phyloP scores from a whole-genome alignment of 2,797 vertebrate species.

The Choloepus didactylus region DNA sequence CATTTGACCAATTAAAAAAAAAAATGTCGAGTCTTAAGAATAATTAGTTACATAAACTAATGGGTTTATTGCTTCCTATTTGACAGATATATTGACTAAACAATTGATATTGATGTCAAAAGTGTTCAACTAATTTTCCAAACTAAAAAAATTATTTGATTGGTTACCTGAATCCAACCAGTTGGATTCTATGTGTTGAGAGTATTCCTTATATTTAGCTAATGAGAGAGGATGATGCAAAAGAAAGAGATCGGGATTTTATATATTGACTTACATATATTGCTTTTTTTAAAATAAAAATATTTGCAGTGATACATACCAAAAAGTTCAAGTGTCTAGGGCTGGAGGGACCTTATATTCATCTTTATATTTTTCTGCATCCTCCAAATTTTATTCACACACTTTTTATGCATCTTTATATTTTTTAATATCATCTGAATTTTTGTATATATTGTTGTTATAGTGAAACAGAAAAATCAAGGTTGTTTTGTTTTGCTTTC shows the following conservation, averaged over 20 bases:
- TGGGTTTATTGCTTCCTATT: conserved; percentile 12
- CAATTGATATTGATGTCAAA: background rate
- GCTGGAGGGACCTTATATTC: background rate
- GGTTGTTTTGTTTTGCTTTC: background rate
- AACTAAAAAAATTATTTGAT: background rate
- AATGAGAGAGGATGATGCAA: background rate
- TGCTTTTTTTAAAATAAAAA: background rate
- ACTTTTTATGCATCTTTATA: background rate
- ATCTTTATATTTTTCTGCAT: background rate
- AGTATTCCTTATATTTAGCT: background rate
- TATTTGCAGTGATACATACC: background rate
- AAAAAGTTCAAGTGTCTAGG: background rate
- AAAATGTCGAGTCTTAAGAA: conserved; percentile 26
- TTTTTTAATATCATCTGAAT: background rate
- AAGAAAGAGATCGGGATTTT: conserved; percentile 7
- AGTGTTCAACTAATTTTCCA: background rate
- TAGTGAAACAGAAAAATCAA: background rate
- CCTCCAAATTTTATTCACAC: background rate
- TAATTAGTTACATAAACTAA: background rate
- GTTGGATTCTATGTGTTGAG: background rate
- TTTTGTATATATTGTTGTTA: background rate
- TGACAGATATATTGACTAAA: background rate
- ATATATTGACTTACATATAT: background rate
- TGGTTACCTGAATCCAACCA: background rate
- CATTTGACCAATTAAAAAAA: background rate